Base-by-base conservation (phyloP, 2,888 invertebrate genomes). In the Rhorus exstirpatorius region DNA sequence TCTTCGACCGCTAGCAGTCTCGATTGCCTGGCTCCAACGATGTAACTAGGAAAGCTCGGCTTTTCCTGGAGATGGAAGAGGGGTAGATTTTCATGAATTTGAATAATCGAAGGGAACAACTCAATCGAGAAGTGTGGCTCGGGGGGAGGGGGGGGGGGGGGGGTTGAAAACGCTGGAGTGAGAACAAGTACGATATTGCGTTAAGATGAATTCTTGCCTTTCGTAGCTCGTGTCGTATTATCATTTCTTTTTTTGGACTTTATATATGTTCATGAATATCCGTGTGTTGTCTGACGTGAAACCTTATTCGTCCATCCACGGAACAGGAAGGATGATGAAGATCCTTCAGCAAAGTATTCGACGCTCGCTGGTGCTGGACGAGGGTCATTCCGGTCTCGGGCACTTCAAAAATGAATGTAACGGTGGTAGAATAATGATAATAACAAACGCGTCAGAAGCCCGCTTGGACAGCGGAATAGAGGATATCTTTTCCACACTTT, bases 401-500 rank as follows among this genome's bases (percentile, higher is more conserved):
- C 70, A 53, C 68, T 53, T 51, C 17, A 21, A 38, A 24, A 53
- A 49, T 49, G 46, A 65, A 75, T 63, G 68, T 63, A 41, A 61
- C 51, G 63, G 53, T 6, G 60, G 51, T 55, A 68, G 31, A 79
- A 79, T 67, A 68, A 80, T 75, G 49, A 75, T 63, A 63, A 63
- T 63, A 65, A 71, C 53, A 78, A 70, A 55, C 63, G 61, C 70
- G 63, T 71, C 67, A 72, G 21, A 67, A 44, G 49, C 76, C 38
- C 61, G 6, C 10, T 8, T 14, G 31, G 41, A 17, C 41, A 10
- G 10, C 38, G 4, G 31, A 67, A 26, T 17, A 46, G 35, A 70
- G 63, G 81, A 81, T 82, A 82, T 84, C 77, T 82, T 84, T 44
- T 44, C 77, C 82, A 84, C 74, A 78, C 79, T 84, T 82, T 84